Percentiles rank a stretch among this genome's conserved stretches.
Conservation (phyloP, 2,888 invertebrate genomes). For the Prosapia bicincta region DNA sequence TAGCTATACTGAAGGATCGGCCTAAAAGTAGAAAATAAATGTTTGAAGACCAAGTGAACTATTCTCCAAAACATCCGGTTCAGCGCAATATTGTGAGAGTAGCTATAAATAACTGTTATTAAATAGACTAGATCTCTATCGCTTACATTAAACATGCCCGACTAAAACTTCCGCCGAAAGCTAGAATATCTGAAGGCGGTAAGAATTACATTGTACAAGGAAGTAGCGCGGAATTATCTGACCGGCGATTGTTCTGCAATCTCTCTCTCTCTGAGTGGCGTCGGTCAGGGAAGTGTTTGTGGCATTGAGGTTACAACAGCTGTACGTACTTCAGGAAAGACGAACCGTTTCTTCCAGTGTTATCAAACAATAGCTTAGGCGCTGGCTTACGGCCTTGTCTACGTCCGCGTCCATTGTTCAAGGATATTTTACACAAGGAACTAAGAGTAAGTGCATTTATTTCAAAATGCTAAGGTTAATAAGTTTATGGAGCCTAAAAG, state of each 20-base stretch:
- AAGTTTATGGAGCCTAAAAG: neutral
- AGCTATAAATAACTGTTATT: too few relatives aligned
- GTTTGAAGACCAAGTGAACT: too few relatives aligned
- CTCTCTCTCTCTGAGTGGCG: neutral
- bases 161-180: too few relatives aligned
- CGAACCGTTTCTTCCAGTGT: neutral
- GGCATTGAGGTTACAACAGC: neutral
- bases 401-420: neutral
- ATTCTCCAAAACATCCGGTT: too few relatives aligned
- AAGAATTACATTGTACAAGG: neutral
- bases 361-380: neutral
- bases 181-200: too few relatives aligned
- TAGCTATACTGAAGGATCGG: too few relatives aligned
- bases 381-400: neutral
- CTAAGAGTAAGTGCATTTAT: too few relatives aligned
- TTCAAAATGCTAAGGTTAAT: too few relatives aligned
- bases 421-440: neutral
- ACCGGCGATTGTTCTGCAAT: neutral
- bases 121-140: too few relatives aligned
- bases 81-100: too few relatives aligned
- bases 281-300: neutral
- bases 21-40: too few relatives aligned
- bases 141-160: too few relatives aligned
- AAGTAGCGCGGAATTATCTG: neutral
- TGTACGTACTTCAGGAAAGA: neutral